Evolutionary conservation across 2,113 vertebrate species (phyloP).

Genomic region (Rallus limicola): DNA sequence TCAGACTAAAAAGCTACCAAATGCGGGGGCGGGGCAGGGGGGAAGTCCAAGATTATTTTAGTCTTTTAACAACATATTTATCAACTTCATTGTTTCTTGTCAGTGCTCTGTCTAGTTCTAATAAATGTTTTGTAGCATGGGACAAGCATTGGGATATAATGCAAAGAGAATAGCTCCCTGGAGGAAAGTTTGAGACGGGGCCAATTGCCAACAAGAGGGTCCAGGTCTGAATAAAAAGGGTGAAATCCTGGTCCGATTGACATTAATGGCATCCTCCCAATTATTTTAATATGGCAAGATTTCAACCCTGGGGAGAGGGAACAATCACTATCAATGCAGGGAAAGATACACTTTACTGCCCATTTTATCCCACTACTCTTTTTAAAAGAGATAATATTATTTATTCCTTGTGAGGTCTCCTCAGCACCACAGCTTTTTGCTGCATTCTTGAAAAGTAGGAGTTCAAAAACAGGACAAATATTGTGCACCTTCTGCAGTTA

Average conservation of each 20-base stretch:
- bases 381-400: neutral
- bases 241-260: neutral
- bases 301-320: neutral
- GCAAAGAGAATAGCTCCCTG: conserved; percentile 13
- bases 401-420: neutral
- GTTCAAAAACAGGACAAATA: neutral
- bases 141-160: neutral
- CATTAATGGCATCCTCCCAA: neutral
- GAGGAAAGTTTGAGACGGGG: conserved; percentile 12
- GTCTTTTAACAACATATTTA: neutral
- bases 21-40: neutral
- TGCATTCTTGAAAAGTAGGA: neutral
- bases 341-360: neutral
- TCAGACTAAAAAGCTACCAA: neutral
- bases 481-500: neutral
- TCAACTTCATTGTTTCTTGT: neutral
- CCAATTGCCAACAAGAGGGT: neutral
- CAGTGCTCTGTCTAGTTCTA: neutral
- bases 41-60: neutral
- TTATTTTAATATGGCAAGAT: conserved; percentile 26
- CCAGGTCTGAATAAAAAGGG: conserved; percentile 17
- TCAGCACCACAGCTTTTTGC: neutral
- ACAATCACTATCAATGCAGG: neutral
- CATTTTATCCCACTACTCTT: neutral
- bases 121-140: neutral